A percentile compares a stretch with the other conserved stretches of the same genome.
Conservation (phyloP, 1,140 invertebrate species). For the Eupristina koningsbergeri region DNA sequence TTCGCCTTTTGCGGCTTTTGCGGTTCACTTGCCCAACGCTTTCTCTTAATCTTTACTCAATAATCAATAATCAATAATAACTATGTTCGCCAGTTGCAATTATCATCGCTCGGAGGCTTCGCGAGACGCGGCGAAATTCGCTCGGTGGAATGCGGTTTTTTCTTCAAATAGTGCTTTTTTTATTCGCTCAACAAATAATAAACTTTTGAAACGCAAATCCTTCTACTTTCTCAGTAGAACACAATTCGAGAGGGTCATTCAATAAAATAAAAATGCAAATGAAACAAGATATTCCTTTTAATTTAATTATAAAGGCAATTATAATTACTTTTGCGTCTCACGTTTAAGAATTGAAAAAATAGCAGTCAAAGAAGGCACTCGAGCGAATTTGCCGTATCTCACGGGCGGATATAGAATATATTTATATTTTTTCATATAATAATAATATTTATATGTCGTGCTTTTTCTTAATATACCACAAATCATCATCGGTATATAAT, state of each 20-base stretch:
- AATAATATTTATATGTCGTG: constrained; percentile 50
- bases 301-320: not conserved
- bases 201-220: not conserved
- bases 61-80: constrained; percentile 53
- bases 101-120: constrained; percentile 50
- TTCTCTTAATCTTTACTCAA: constrained; percentile 49
- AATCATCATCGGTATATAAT: constrained; percentile 68
- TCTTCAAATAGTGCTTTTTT: not conserved
- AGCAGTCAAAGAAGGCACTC: not conserved
- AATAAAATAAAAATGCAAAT: constrained; percentile 13
- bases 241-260: not conserved
- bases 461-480: constrained; percentile 64
- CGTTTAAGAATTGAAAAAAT: constrained; percentile 3
- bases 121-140: constrained; percentile 39
- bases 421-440: constrained; percentile 48
- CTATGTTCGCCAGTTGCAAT: constrained; percentile 44
- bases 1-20: constrained; percentile 17
- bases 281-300: constrained; percentile 3
- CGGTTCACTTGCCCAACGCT: constrained; percentile 37
- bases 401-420: constrained; percentile 47
- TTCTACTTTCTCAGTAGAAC: not conserved
- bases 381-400: constrained; percentile 31
- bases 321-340: not conserved
- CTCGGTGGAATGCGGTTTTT: constrained; percentile 20
- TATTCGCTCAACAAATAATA: not conserved